Evolutionary conservation across 2,888 invertebrate genomes (phyloP), one percentile per base, ranked within the genome.

Genomic region (Hyalella azteca): DNA sequence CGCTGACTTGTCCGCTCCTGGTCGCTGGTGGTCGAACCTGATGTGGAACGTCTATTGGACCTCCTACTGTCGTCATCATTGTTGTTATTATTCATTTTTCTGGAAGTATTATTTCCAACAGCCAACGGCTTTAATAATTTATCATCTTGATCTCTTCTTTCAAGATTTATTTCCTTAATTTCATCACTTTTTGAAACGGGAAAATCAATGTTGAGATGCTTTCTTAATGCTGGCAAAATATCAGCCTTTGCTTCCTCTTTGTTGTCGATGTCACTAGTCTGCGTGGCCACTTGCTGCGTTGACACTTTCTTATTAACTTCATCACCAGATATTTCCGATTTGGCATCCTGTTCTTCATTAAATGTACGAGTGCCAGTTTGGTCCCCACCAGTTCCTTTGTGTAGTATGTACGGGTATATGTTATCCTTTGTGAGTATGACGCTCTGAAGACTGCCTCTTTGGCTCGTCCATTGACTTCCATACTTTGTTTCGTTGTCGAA

Each of bases 241-340:
- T 66, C 66, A 13, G 66, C 39, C 19, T 9, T 36, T 5, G 66
- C 66, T 5, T 66, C 66, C 19, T 66, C 66, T 66, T 75, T 75
- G 75, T 3, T 75, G n/a, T 75, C 45, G 9, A 48, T 22, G n/a
- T 75, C 75, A 13, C 41, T 75, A 0, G 75, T 75, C 29, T 75
- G 75, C 29, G 75, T 75, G 4, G 39, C 40, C 45, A 75, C 75
- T 29, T 75, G 75, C 41, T 48, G 75, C 7, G 75, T 75, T 11
- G 9, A 11, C 7, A 40, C 41, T 48, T 75, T 75, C n/a, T n/a
- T n/a, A n/a, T n/a, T n/a, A n/a, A n/a, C n/a, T 26, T 41, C 36
- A 22, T 39, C 11, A n/a, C 15, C 66, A 11, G 66, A 36, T 19
- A 0, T n/a, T 2, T 40, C 26, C 11, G 26, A 26, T n/a, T 41